Conservation (phyloP, 2,113 vertebrate species). For the Trogon surrucura region DNA sequence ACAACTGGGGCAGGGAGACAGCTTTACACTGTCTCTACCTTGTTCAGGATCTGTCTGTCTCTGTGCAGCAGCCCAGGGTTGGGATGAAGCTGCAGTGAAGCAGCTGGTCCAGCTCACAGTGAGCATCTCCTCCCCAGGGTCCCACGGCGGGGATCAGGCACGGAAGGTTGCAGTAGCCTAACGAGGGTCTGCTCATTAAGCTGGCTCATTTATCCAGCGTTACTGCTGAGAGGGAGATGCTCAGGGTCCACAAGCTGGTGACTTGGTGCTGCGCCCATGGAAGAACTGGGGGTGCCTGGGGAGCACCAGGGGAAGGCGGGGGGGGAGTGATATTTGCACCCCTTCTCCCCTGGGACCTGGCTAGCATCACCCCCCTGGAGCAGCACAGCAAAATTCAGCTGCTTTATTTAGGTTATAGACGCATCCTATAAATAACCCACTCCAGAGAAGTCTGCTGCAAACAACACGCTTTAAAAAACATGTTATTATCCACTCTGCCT, state of each 20-base stretch:
- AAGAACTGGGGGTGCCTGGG: neutral
- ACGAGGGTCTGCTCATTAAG: neutral
- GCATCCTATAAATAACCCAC: conserved; percentile 39
- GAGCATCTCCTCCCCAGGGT: neutral
- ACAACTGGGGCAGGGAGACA: neutral
- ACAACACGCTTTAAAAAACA: conserved; percentile 23
- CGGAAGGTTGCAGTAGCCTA: neutral
- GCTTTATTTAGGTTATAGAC: conserved; percentile 26
- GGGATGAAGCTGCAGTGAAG: neutral
- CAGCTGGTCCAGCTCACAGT: neutral
- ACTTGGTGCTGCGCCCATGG: neutral
- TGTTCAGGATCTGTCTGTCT: neutral
- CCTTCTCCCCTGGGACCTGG: accelerated
- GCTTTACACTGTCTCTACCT: neutral
- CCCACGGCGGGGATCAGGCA: accelerated
- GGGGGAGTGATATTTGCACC: neutral
- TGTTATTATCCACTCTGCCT: conserved; percentile 57
- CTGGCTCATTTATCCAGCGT: accelerated
- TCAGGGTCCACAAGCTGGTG: neutral
- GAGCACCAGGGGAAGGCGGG: neutral
- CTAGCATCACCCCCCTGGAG: neutral
- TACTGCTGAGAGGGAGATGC: neutral
- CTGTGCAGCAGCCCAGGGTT: neutral
- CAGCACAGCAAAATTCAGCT: neutral
- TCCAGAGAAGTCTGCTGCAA: neutral